phyloP scores from a whole-genome alignment of 1,140 invertebrate species.

The Eriosoma lanigerum region DNA sequence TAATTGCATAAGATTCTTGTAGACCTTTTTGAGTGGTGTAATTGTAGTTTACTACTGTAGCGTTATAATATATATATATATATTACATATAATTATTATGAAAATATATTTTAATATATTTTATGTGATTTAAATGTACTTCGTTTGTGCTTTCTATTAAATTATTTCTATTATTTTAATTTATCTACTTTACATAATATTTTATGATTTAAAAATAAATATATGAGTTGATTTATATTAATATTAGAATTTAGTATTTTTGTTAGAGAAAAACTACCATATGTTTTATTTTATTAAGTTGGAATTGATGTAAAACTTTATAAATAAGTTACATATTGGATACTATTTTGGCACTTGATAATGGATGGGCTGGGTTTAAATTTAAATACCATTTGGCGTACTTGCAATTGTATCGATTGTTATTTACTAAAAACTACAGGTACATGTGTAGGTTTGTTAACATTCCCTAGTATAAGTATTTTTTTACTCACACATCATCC shows the following conservation, averaged over 20 bases:
- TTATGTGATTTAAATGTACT: background rate
- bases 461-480: background rate
- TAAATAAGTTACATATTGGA: constrained; percentile 47
- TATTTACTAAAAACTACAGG: background rate
- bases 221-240: background rate
- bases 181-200: no score
- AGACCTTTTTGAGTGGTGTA: background rate
- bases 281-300: constrained; percentile 19
- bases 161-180: no score
- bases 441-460: background rate
- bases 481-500: background rate
- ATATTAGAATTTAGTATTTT: background rate
- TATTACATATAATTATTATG: background rate
- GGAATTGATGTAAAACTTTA: constrained; percentile 37
- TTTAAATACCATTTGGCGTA: constrained; percentile 42
- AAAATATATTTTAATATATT: background rate
- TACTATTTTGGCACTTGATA: constrained; percentile 44
- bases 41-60: background rate
- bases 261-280: background rate
- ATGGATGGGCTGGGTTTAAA: constrained; percentile 35
- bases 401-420: constrained; percentile 36
- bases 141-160: background rate
- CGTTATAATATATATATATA: background rate
- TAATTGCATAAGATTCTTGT: background rate
- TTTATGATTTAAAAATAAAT: no score